Evolutionary conservation across 2,113 vertebrate species (phyloP), one percentile per base, ranked within the genome.

Genomic region (Gymnogyps californianus): DNA sequence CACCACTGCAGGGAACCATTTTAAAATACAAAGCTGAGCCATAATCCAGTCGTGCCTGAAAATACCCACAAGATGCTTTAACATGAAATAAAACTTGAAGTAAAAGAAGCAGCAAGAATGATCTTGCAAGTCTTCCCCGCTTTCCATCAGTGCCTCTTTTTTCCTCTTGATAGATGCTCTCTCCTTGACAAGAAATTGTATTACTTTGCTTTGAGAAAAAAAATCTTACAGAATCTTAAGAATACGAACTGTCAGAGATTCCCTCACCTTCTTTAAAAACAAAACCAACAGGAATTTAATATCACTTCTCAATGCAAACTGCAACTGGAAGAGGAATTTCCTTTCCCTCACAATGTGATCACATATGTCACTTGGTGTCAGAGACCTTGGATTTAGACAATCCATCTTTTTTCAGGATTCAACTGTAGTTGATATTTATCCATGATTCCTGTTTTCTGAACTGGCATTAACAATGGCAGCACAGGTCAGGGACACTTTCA

Each of bases 121-220:
- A 78, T 87, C 51, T 49, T 55, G 42, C 44, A 61, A 71, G 16
- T 19, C 46, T 72, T 78, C 26, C n/a, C 22, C 5, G 15, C 21
- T 84, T 64, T 71, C 6, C 21, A 59, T 47, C 17, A 28, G n/a
- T 18, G 36, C 19, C 25, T 64, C 58, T 75, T 58, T 61, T 77
- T 52, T 54, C 10, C 14, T 80, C 21, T 69, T 62, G 13, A 91
- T 0, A 51, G 66, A 90, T 66, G 54, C 10, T 52, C 83, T 72
- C 49, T 62, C 64, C 24, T 70, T 90, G 40, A 36, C n/a, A 76
- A 47, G 26, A 93, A 96, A 91, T 46, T 42, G 51, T 7, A 78
- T 31, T 83, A 65, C 25, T 65, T 79, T 65, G 59, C 51, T 64
- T 91, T 42, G 52, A 32, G 44, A 81, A 96, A 75, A 92, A 94